Conservation (phyloP, 2,888 invertebrate species). For the Hirtodrosophila duncani region DNA sequence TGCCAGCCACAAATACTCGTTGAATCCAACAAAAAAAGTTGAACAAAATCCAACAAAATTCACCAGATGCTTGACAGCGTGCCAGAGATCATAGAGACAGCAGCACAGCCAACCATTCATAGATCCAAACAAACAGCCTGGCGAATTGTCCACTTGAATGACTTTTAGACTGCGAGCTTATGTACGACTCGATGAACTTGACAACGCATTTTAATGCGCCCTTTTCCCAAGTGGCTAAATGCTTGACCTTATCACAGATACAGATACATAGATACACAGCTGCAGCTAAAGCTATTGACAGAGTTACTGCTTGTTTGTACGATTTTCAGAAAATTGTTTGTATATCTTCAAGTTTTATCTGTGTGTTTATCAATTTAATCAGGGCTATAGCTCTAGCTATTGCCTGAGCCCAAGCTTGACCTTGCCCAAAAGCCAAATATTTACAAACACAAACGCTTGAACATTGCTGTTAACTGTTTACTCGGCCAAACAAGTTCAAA, state of each 20-base stretch:
- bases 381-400: constrained; percentile 6
- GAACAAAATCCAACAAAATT: too few relatives aligned
- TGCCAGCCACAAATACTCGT: constrained; percentile 52
- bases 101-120: too few relatives aligned
- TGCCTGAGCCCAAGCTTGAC: constrained; percentile 13
- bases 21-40: constrained; percentile 20
- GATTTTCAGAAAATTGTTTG: constrained; percentile 35
- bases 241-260: constrained; percentile 36
- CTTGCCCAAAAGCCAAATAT: constrained; percentile 23
- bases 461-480: constrained; percentile 1
- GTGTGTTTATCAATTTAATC: constrained; percentile 30
- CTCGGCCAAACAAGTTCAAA: constrained; percentile 14
- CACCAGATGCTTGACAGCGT: constrained; percentile 60
- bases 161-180: not conserved
- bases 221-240: constrained; percentile 42
- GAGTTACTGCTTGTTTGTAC: constrained; percentile 12
- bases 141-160: constrained; percentile 29
- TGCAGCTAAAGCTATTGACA: constrained; percentile 17
- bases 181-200: constrained; percentile 45
- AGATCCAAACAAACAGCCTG: constrained; percentile 26
- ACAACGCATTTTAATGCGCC: constrained; percentile 58
- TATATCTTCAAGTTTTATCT: constrained; percentile 13
- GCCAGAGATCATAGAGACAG: too few relatives aligned
- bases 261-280: constrained; percentile 12
- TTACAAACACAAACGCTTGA: too few relatives aligned